Conservation (phyloP, 2,797 vertebrate species). For the Eospalax fontanierii region DNA sequence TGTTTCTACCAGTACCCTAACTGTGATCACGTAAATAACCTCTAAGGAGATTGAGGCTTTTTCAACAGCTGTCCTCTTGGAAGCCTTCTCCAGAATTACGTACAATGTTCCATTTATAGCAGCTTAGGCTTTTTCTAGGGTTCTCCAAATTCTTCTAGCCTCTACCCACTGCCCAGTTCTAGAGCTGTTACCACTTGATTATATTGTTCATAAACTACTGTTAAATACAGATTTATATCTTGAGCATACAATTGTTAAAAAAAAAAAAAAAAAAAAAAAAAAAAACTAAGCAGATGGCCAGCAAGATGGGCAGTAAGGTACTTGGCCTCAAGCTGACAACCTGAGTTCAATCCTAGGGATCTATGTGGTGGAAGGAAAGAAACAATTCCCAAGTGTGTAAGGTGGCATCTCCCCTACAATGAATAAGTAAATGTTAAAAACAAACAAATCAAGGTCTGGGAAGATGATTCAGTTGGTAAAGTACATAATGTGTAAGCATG, state of each 20-base stretch:
- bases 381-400: background rate
- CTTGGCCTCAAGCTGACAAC: background rate
- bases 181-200: background rate
- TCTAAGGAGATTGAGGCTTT: background rate
- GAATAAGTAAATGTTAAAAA: background rate
- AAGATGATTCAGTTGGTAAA: background rate
- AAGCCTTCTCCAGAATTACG: background rate
- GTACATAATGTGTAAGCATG: background rate
- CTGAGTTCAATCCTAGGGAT: background rate
- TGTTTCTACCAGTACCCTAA: background rate
- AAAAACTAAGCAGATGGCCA: no score
- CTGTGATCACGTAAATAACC: background rate
- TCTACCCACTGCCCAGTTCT: background rate
- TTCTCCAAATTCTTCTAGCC: background rate
- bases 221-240: constrained; percentile 40
- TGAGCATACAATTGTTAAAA: background rate
- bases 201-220: background rate
- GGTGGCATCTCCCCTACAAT: no score
- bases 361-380: background rate
- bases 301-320: background rate
- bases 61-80: background rate
- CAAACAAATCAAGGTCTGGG: background rate
- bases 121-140: background rate
- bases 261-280: no score
- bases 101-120: background rate